phyloP scores from a whole-genome alignment of 2,888 invertebrate genomes.

The Salticus scenicus region DNA sequence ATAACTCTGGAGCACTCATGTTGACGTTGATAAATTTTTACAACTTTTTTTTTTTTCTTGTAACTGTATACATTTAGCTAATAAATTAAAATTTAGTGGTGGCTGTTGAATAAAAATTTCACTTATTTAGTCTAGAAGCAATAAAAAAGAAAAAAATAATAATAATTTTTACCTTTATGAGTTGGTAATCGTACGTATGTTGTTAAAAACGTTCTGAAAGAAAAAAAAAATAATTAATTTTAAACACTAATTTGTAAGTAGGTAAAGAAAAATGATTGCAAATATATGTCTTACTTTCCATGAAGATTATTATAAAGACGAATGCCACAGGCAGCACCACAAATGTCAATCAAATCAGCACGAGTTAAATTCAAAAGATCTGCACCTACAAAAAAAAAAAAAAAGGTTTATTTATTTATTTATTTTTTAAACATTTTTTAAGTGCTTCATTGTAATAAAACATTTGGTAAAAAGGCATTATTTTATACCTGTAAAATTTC shows the following conservation, averaged over 20 bases:
- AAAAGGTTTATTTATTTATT: not conserved
- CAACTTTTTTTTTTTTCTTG: no score
- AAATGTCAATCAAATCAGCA: constrained; percentile 94
- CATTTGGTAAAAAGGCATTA: not conserved
- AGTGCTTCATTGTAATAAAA: no score
- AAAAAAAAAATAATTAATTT: not conserved
- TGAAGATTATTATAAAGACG: constrained; percentile 92
- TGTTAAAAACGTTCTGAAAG: constrained; percentile 78
- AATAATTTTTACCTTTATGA: constrained; percentile 75
- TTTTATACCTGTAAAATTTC: constrained; percentile 40
- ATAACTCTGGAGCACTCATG: no score
- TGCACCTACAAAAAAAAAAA: constrained; percentile 78
- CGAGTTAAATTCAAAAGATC: constrained; percentile 91
- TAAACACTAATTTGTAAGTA: no score
- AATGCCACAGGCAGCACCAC: constrained; percentile 94
- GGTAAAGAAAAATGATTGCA: not conserved
- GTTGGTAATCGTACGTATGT: constrained; percentile 86
- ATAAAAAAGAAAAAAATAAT: not conserved
- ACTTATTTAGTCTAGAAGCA: no score
- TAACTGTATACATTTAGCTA: no score
- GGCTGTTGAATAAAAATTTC: no score
- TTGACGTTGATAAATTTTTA: no score
- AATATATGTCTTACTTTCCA: constrained; percentile 80
- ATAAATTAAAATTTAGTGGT: no score
- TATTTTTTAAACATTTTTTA: no score